Percentiles rank a stretch among this genome's conserved stretches.
These are phyloP conservation scores for Nemopilema nomurai DNA, from an alignment of 30 jellyfish, hydroid and myxozoan genomes.

Conservation along the genomic window DNA sequence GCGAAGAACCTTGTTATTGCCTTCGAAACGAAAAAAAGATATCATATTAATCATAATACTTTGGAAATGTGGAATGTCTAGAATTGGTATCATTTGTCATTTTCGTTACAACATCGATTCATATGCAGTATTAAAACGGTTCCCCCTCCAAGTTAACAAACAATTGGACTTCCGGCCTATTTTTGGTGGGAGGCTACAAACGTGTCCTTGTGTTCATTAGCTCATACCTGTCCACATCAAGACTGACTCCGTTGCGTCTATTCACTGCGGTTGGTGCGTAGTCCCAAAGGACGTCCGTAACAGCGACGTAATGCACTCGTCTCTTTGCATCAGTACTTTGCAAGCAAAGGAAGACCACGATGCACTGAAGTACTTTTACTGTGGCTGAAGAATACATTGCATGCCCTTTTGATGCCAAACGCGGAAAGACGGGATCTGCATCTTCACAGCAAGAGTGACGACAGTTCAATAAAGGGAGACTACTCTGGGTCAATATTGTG, in stretches of 20 bases:
- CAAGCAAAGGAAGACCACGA: neutral
- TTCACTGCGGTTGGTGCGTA: conserved; percentile 24
- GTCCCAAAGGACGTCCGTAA: conserved; percentile 11
- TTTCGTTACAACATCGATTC: no score
- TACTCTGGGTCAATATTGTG: no score
- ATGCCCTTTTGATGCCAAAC: neutral
- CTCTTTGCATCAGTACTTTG: neutral
- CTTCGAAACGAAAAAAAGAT: no score
- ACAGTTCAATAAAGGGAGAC: neutral
- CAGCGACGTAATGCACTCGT: neutral
- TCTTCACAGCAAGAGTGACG: neutral
- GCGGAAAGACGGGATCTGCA: neutral
- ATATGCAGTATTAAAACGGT: no score
- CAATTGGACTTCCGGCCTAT: neutral
- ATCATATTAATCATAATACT: no score
- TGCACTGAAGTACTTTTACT: neutral
- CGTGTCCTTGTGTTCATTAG: neutral
- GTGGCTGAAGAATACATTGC: neutral
- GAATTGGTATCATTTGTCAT: no score
- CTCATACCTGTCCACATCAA: conserved; percentile 19
- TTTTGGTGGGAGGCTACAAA: neutral
- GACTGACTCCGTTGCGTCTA: neutral
- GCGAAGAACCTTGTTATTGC: no score
- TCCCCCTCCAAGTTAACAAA: no score
- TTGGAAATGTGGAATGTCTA: no score